Evolutionary conservation across 2,888 invertebrate species (phyloP), one percentile per base, ranked within the genome.

Genomic region (Drosophila affinis): DNA sequence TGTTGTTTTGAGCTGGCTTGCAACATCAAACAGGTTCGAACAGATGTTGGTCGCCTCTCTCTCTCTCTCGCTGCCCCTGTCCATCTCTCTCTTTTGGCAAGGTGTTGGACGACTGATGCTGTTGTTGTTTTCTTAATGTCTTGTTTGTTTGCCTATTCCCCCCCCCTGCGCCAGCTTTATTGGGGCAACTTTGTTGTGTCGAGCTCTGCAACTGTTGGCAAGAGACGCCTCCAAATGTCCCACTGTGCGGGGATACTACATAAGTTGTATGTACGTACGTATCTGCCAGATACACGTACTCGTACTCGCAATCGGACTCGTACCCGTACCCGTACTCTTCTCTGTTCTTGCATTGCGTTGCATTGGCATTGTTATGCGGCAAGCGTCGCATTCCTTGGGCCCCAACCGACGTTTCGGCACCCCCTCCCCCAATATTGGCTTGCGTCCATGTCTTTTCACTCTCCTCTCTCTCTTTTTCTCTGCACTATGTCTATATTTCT

Each of bases 341-440:
- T 39, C n/a, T 6, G 39, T 39, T 39, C 39, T 39, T 39, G 14
- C 39, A 39, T 4, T 39, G 18, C 45, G 55, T 55, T 57, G 51
- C 72, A 62, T 49, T 64, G 74, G 72, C 82, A 82, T 87, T 87
- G 79, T 78, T 89, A 88, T 88, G 90, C 89, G 75, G 67, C 70
- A 71, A 68, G 81, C 87, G 87, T 88, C 67, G 81, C 77, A 78
- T 77, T 86, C 76, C 60, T 74, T 71, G 76, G 48, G 32, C 58
- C 18, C 24, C 17, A 32, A 17, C 32, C 27, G 56, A 56, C 45
- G 21, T 7, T 61, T 52, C 61, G 34, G 61, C 51, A 51, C 46
- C 10, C 46, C 32, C 39, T 9, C 24, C 9, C 14, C 24, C 47
- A 21, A 29, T 27, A 39, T 44, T 39, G 39, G 39, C 39, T 39